Base-by-base conservation (phyloP, 2,113 vertebrate genomes). In the Ammodytes dubius region DNA sequence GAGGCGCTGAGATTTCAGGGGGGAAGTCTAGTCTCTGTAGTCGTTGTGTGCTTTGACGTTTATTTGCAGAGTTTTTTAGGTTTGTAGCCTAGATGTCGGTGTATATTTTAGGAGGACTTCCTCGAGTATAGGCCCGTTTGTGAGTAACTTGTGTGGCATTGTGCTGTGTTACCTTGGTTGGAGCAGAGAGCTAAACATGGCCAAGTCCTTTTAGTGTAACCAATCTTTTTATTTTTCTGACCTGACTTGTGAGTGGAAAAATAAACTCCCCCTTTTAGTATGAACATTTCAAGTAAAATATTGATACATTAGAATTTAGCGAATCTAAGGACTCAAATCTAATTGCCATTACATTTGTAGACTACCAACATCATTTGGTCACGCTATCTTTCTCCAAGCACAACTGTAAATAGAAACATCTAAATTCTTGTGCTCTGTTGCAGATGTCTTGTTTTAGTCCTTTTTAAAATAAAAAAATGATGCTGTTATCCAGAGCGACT, bases 1-100 rank as follows among this genome's bases (percentile, higher is more conserved):
- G 89, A 87, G 90, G 86, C 92, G 92, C 94, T 93, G 94, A 93
- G 94, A 95, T 95, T 95, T 94, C 82, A 84, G 57, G 79, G 77
- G 77, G 77, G 74, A 60, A 75, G 87, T 77, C 52, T 70, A 43
- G 78, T 85, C 70, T 83, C 37, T 65, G 78, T 81, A 79, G 80
- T 82, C 67, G 81, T 74, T 81, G 61, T 69, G 74, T 71, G 84
- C 83, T 81, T 86, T 84, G 27, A 50, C 68, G 81, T 74, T 83
- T 89, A 88, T 90, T 88, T 81, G 81, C 81, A 77, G 76, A 81
- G 59, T 86, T 88, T 86, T 88, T 84, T 73, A 57, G 80, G 66
- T 91, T 89, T 83, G 86, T 57, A 50, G 43, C 27, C 27, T 27
- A n/a, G n/a, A 63, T 77, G 52, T 70, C 68, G 78, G 53, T 63